Evolutionary conservation across 2,888 invertebrate species (phyloP), one percentile per base, ranked within the genome.

Genomic region (Arrhopalites spinosus): DNA sequence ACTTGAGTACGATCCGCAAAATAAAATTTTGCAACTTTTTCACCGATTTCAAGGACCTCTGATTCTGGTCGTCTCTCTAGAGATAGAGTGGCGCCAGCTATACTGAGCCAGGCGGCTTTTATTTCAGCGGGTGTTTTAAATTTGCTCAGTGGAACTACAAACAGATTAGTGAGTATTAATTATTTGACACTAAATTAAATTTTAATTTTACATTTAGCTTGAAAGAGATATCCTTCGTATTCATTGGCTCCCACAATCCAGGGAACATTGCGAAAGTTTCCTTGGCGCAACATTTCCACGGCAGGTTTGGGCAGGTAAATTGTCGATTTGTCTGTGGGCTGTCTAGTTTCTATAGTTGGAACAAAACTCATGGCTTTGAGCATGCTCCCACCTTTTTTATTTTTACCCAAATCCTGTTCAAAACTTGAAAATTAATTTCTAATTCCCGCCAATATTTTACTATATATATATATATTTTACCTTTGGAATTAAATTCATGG

Each of bases 341-440:
- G 5, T 59, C 74, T n/a, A 1, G 53, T 43, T 30, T 74, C 74
- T 1, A 74, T 25, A 13, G 61, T 17, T 15, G 74, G 74, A 20
- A 69, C n/a, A 20, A 69, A 74, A 27, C 74, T 69, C 59, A 74
- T 68, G 2, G 69, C 59, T 61, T n/a, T 68, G 1, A 74, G 27
- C 1, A 29, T 53, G n/a, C n/a, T n/a, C 61, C 59, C 17, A 7
- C 36, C 23, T 27, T 27, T 29, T n/a, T 30, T 1, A n/a, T 17
- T 30, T 23, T 71, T 43, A 13, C 59, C 59, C 5, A 59, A 59
- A 43, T 71, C 23, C 59, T 59, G 23, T 13, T 8, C 11, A n/a
- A 53, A 53, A n/a, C 13, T n/a, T 13, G 11, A 45, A 45, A 15
- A 45, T 15, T 11, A 15, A n/a, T 7, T 11, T 45, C 7, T 11